phyloP scores from a whole-genome alignment of 1,140 invertebrate genomes.

The Chymomyza costata region DNA sequence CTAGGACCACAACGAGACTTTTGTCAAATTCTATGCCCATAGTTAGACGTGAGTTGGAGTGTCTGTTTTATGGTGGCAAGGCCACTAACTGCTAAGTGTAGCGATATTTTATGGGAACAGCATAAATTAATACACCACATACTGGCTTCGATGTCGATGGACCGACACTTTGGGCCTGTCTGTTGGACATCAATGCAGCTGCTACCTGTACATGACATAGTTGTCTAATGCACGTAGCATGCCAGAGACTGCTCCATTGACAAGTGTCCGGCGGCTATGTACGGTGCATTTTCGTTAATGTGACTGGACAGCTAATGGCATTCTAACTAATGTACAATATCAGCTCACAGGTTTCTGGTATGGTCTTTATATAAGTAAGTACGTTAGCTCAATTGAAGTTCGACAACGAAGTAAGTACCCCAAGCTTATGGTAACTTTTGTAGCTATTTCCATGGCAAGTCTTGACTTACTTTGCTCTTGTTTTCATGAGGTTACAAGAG shows the following conservation, averaged over 20 bases:
- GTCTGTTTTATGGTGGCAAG: not conserved
- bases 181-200: conserved; percentile 52
- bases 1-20: conserved; percentile 16
- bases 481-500: too few species aligned
- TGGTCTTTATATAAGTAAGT: too few species aligned
- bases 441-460: too few species aligned
- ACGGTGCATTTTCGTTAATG: conserved; percentile 44
- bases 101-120: conserved; percentile 54
- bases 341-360: too few species aligned
- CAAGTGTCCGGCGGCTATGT: conserved; percentile 9
- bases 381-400: too few species aligned
- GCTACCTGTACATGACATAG: conserved; percentile 54
- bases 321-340: conserved; percentile 57
- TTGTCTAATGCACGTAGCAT: not conserved
- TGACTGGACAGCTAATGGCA: conserved; percentile 38
- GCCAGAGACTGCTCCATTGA: conserved; percentile 9
- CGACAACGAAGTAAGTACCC: too few species aligned
- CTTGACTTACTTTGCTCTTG: too few species aligned
- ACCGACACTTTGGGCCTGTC: too few species aligned
- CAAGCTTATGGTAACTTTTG: too few species aligned
- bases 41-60: too few species aligned
- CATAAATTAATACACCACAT: conserved; percentile 49
- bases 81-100: conserved; percentile 26
- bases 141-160: not conserved
- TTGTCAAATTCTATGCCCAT: conserved; percentile 20